Base-by-base conservation (phyloP, 1,140 invertebrate species). In the Pseudomyrmex concolor region DNA sequence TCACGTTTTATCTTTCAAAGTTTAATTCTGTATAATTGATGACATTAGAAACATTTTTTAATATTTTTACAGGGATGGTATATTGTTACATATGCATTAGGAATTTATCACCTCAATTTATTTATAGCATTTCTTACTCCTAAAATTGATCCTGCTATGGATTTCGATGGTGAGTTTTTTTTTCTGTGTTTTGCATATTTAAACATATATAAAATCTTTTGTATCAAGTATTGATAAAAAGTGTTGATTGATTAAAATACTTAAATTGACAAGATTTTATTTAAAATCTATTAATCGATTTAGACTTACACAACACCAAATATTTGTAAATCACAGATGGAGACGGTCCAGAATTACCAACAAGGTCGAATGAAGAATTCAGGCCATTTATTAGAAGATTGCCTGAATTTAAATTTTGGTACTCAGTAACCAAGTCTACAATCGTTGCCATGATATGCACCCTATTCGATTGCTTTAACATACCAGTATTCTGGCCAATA, bases 351-450 rank as follows among this genome's bases (percentile, higher is more conserved):
- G 97, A 97, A 90, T 96, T 99, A 89, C 99, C 99, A 45, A 99
- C 98, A 17, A 97, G 97, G 93, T 96, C 97, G 43, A 99, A 98
- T 92, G 99, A 99, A 95, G 99, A 99, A 94, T 99, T 99, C 93
- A 96, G 98, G 89, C 99, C 99, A 62, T 99, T 99, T 92, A 99
- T 99, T 92, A 95, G 99, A 89, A 96, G 99, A 90, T 95, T 99
- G 92, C 99, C 99, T 48, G 99, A 99, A 95, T 99, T 99, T 93
- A 99, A 99, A 95, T 99, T 99, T 95, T 99, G 99, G 99, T 97
- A 99, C 91, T 99, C 98, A 88, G 97, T 99, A 64, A 97, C 97
- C 55, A 99, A 99, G 93, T 99, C 99, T 66, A 99, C 99, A n/a
- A 70, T 98, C 1, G 95, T 99, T 88, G 98, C 97, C 45, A 96